Base-by-base conservation (phyloP, 2,797 vertebrate species). In the Platyrinchus mystaceus region DNA sequence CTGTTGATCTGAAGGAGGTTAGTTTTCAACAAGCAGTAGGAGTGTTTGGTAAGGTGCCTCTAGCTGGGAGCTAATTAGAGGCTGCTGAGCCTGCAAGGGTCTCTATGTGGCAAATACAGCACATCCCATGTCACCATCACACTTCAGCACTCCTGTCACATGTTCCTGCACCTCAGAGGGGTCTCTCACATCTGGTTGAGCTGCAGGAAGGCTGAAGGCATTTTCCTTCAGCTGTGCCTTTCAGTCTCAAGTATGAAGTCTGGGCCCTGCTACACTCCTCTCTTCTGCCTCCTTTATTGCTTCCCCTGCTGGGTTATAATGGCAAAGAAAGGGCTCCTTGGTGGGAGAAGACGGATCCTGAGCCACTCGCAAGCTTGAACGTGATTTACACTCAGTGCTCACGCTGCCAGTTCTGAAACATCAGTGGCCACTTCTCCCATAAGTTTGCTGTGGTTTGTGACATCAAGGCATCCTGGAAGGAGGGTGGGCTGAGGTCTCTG, bases 61-160 rank as follows among this genome's bases (percentile, higher is more conserved):
- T 18, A 71, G 71, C 39, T 75, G 84, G 79, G 66, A 92, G 55
- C n/a, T 92, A 81, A 93, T 88, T 91, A 88, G 91, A 66, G 6
- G 14, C 39, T 3, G 27, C 87, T 92, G 73, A 91, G 94, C 41
- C 70, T 90, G 47, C 14, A 46, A 63, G 56, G 47, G 63, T 71
- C 80, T 92, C 76, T 63, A 47, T 66, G 66, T 93, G 84, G 79
- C 62, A 87, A 95, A 89, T 62, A 27, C 2, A 6, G 56, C 53
- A 34, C 36, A 36, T 60, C 53, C 84, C 58, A 8, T 71, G 68
- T 55, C 74, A 76, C 73, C 86, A 49, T 74, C 46, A 56, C 84
- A 78, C 69, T 85, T 87, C 68, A 84, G 58, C 77, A 83, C 36
- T 69, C 89, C 55, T 3, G 8, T 85, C 76, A 73, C 73, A 79